phyloP scores from a whole-genome alignment of 1,140 invertebrate genomes.

The Halyomorpha halys region DNA sequence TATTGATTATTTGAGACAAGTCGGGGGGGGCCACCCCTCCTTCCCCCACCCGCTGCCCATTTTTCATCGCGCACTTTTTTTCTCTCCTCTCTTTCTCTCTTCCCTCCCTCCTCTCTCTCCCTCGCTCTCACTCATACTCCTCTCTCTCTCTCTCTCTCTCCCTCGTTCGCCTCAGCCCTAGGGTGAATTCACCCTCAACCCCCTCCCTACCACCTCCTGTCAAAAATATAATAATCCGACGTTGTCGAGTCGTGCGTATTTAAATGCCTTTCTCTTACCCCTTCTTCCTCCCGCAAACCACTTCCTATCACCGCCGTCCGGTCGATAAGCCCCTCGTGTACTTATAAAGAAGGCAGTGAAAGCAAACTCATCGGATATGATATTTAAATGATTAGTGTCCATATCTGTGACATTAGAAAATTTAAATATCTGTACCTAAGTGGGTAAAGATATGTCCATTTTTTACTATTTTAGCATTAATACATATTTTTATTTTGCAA shows the following conservation, averaged over 20 bases:
- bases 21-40: constrained; percentile 2
- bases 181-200: too few species aligned
- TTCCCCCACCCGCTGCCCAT: neutral
- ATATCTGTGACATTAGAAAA: too few species aligned
- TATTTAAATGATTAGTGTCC: too few species aligned
- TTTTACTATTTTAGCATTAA: too few species aligned
- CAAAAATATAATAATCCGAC: constrained; percentile 26
- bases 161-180: neutral
- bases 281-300: constrained; percentile 12
- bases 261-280: constrained; percentile 12
- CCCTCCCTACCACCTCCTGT: neutral
- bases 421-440: too few species aligned
- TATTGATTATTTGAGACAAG: constrained; percentile 25
- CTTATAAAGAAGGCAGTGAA: constrained; percentile 3
- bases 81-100: constrained; percentile 1
- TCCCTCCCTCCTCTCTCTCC: neutral
- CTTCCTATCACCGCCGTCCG: constrained; percentile 2
- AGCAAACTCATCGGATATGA: too few species aligned
- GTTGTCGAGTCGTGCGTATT: constrained; percentile 24
- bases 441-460: too few species aligned
- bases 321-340: constrained; percentile 15
- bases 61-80: constrained; percentile 18
- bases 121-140: neutral
- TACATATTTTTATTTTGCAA: too few species aligned
- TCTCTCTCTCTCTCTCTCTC: constrained; percentile 2